Evolutionary conservation across 2,888 invertebrate species (phyloP).

Genomic region (Dascillus cervinus): DNA sequence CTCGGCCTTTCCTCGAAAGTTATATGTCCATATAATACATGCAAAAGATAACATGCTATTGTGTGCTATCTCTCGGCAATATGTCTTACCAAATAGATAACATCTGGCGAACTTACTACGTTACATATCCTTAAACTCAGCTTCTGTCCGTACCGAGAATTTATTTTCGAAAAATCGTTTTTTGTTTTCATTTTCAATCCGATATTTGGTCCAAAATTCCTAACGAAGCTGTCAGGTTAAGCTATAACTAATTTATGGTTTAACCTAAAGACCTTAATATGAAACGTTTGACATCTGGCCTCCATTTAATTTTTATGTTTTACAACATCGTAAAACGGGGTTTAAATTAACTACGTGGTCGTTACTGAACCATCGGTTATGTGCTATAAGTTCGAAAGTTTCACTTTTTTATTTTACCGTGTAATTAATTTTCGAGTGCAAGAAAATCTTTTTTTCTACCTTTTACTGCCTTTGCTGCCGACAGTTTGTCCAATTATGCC

Average conservation of each 20-base stretch:
- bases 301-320: conserved; percentile 27
- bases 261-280: conserved; percentile 15
- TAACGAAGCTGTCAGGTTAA: conserved; percentile 13
- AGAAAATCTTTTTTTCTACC: too few relatives aligned
- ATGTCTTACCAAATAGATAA: conserved; percentile 37
- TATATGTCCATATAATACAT: conserved; percentile 34
- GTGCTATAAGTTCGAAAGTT: too few relatives aligned
- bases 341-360: conserved; percentile 16
- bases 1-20: conserved; percentile 27
- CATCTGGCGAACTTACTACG: conserved; percentile 35
- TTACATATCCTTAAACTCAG: conserved; percentile 30
- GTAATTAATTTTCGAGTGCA: too few relatives aligned
- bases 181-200: too few relatives aligned
- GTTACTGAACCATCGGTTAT: conserved; percentile 3
- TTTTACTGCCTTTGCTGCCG: too few relatives aligned
- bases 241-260: conserved; percentile 15
- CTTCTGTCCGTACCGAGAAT: conserved; percentile 23
- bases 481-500: too few relatives aligned
- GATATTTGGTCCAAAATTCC: conserved; percentile 7
- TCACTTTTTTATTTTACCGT: too few relatives aligned
- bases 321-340: conserved; percentile 23
- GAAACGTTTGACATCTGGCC: conserved; percentile 28
- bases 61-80: conserved; percentile 38
- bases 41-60: conserved; percentile 38
- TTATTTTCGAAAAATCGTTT: too few relatives aligned